phyloP scores from a whole-genome alignment of 2,888 invertebrate genomes.

The Eupithecia centaureata region DNA sequence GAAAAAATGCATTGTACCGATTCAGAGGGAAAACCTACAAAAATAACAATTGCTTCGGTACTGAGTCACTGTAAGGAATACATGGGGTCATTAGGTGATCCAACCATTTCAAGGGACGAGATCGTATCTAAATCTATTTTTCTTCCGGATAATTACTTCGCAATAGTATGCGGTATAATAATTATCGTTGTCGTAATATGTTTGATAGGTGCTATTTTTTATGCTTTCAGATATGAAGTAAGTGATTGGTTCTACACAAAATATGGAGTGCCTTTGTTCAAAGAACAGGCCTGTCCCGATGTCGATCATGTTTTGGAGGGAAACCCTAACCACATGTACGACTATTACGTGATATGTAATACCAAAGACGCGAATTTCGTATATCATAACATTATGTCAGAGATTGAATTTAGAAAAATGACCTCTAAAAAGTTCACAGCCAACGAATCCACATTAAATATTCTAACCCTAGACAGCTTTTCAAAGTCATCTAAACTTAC shows the following conservation, averaged over 20 bases:
- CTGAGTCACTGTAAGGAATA: conserved; percentile 86
- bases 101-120: conserved; percentile 76
- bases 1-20: conserved; percentile 88
- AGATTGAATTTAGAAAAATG: conserved; percentile 88
- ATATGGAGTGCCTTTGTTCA: conserved; percentile 90
- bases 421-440: conserved; percentile 88
- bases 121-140: conserved; percentile 85
- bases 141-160: conserved; percentile 88
- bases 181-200: conserved; percentile 88
- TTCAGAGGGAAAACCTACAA: conserved; percentile 79
- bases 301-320: conserved; percentile 86
- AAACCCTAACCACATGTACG: conserved; percentile 89
- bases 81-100: conserved; percentile 80
- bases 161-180: conserved; percentile 88
- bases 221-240: conserved; percentile 90
- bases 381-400: conserved; percentile 87
- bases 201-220: conserved; percentile 87
- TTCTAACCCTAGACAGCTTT: conserved; percentile 80
- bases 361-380: conserved; percentile 90
- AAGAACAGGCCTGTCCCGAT: conserved; percentile 86
- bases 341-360: conserved; percentile 94
- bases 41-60: conserved; percentile 82
- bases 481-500: conserved; percentile 78
- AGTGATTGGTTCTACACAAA: conserved; percentile 91
- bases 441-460: conserved; percentile 87